Evolutionary conservation across 2,797 vertebrate species (phyloP), one percentile per base, ranked within the genome.

Genomic region (Pseudomugil tenellus): DNA sequence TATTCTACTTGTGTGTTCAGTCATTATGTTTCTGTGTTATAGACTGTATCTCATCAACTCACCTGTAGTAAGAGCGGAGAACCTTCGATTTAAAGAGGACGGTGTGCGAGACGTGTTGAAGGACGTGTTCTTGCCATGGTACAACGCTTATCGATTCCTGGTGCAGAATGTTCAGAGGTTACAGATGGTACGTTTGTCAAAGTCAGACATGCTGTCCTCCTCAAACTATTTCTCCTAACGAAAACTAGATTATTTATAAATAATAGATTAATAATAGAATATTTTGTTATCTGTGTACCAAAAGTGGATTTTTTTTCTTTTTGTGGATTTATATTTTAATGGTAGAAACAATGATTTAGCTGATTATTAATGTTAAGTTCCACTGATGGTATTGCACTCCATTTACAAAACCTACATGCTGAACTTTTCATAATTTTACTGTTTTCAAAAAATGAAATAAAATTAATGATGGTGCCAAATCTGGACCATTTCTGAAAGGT

Each of bases 1-100:
- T 7, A 13, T 35, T 35, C 34, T 39, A 16, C 14, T 39, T 3
- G 1, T 16, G 32, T 34, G 5, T 1, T 37, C 12, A 16, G 16
- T 52, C 17, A 28, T 65, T 60, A 28, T 67, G 17, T 70, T 28
- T 77, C 21, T 72, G n/a, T 53, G 55, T 39, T 66, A 5, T 76
- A 99, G 97, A 77, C 84, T 99, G 43, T 99, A 99, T 72, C 95
- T 99, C 76, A 99, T 99, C 84, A 99, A 99, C 91, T 99, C 98
- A 69, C 98, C 98, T 0, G 96, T 99, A 53, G 98, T 99, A 31
- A 94, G 97, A 84, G 97, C 98, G 32, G 98, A 99, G 82, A 99
- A 99, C 80, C 91, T 99, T 77, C 95, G 97, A 60, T 99, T 99
- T 83, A 99, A 99, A 85, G 98, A 99, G 81, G 98, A 99, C 0